Conservation (phyloP, 2,113 vertebrate species). For the Carassius carassius region DNA sequence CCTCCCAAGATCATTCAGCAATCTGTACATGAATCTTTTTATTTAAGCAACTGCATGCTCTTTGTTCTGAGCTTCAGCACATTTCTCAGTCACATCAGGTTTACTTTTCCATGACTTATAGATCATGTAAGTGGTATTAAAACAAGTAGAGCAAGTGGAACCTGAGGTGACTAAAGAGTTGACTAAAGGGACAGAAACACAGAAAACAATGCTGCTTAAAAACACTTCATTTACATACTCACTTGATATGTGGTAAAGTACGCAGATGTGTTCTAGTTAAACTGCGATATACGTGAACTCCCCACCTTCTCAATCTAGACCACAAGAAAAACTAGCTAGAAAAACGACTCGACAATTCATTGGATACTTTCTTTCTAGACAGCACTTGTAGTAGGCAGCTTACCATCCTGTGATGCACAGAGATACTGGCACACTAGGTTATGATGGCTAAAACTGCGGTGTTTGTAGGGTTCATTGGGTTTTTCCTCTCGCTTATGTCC, state of each 20-base stretch:
- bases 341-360: not conserved
- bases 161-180: not conserved
- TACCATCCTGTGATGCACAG: not conserved
- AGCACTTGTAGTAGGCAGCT: not conserved
- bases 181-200: not conserved
- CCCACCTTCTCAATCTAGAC: conserved; percentile 30
- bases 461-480: not conserved
- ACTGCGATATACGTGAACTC: conserved; percentile 17
- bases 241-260: conserved; percentile 15
- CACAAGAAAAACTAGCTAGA: not conserved
- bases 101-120: not conserved
- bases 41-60: not conserved
- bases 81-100: not conserved
- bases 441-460: not conserved
- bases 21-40: not conserved
- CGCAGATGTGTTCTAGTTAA: not conserved
- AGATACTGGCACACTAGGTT: not conserved
- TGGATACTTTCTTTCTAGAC: not conserved
- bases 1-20: not conserved
- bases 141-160: conserved; percentile 4
- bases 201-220: not conserved
- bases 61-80: not conserved
- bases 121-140: not conserved
- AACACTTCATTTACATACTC: not conserved
- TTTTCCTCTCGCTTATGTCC: not conserved